Evolutionary conservation across 2,888 invertebrate species (phyloP), one percentile per base, ranked within the genome.

Genomic region (Nemapogon koenigi): DNA sequence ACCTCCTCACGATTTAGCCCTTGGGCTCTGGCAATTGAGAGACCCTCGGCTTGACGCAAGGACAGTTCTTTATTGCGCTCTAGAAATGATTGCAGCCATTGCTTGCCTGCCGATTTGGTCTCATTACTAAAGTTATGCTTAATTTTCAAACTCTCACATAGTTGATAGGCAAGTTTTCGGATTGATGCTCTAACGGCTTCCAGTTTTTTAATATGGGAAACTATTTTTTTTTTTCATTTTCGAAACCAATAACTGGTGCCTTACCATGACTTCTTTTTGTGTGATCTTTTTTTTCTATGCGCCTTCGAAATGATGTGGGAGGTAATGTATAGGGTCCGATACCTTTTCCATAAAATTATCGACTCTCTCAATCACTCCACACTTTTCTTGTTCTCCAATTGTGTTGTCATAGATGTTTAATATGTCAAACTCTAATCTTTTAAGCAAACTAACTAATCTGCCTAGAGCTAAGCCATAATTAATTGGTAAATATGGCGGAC

Each of bases 41-140:
- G 44, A 18, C 51, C 50, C 44, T 55, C 52, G 30, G 54, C 38
- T 46, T 59, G 51, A 49, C 51, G 39, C 17, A 43, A 3, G 39
- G n/a, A 8, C 31, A 48, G 19, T 39, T 52, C 49, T 10, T 44
- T 41, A 41, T 48, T 43, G 38, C 48, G 25, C 42, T 49, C 43
- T 32, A 47, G 32, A 43, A 52, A 55, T 16, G 41, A 44, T 38
- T 46, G 37, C 2, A 53, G 31, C 49, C 50, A 56, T 35, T 45
- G 43, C 41, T 40, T 42, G 33, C 51, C 53, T 40, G 50, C 52
- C 43, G 43, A 49, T 42, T 47, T 30, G 16, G 16, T 48, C 27
- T 46, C 45, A 38, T 44, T 43, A 29, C 51, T 49, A 46, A 51
- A 53, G 30, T 38, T 46, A n/a, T n/a, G 46, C 15, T 37, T 14